Percentiles rank a stretch among this genome's conserved stretches.
Evolutionary conservation across 2,797 vertebrate species (phyloP).

Genomic region (Phylloscopus collybita): DNA sequence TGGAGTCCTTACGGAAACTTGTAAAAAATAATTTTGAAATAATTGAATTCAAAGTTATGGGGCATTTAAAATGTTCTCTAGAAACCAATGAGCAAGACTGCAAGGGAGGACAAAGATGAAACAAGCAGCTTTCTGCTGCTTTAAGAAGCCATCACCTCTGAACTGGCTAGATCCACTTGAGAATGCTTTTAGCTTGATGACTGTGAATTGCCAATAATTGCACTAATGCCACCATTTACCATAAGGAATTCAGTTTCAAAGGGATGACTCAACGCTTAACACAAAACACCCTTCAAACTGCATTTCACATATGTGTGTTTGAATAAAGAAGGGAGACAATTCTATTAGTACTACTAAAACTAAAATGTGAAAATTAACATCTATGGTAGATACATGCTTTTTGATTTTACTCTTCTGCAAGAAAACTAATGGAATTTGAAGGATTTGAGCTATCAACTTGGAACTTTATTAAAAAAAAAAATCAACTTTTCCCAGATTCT

Average conservation of each 20-base stretch:
- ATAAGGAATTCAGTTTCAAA: background rate
- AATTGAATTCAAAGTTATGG: conserved; percentile 1
- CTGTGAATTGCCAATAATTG: background rate
- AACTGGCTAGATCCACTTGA: background rate
- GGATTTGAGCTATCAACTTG: background rate
- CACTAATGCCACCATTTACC: background rate
- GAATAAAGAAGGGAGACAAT: background rate
- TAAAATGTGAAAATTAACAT: background rate
- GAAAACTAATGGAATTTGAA: background rate
- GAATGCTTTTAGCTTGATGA: background rate
- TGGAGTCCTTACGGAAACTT: background rate
- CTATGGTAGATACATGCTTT: accelerated
- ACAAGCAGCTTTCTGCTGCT: background rate
- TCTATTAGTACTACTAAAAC: background rate
- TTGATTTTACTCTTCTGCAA: background rate
- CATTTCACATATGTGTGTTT: background rate
- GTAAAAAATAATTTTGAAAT: conserved; percentile 3
- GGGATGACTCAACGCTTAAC: background rate
- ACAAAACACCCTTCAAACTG: background rate
- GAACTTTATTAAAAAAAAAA: background rate
- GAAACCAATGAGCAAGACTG: background rate
- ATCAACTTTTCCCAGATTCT: background rate
- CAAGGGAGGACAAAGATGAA: background rate
- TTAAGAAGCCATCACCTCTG: background rate
- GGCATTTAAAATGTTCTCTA: background rate